Evolutionary conservation across 2,888 invertebrate genomes (phyloP).

Genomic region (Bimastos eiseni): DNA sequence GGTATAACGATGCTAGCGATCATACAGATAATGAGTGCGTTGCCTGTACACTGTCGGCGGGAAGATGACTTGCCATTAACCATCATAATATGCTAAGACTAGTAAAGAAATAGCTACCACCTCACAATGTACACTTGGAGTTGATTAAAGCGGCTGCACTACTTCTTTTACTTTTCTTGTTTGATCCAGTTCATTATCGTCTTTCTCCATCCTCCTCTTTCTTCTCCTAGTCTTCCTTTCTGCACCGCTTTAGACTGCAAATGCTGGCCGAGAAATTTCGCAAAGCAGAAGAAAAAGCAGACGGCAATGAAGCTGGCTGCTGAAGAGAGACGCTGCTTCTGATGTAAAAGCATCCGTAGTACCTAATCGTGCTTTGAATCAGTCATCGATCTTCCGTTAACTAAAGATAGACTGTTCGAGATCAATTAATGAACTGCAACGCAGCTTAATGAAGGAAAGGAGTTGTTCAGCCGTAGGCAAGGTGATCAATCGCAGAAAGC

Average conservation of each 20-base stretch:
- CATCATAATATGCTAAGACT: too few relatives aligned
- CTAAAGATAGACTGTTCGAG: neutral
- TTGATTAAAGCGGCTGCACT: too few relatives aligned
- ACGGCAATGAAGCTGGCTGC: neutral
- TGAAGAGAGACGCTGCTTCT: neutral
- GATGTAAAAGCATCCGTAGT: neutral
- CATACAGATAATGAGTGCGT: neutral
- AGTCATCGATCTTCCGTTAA: neutral
- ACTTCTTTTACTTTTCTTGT: neutral
- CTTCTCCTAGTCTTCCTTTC: neutral
- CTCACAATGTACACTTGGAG: neutral
- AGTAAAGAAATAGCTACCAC: neutral
- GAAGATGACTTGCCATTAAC: neutral
- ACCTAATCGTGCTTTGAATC: neutral
- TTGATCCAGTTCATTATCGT: too few relatives aligned
- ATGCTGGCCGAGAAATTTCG: neutral
- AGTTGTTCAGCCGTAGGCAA: neutral
- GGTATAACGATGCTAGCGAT: neutral
- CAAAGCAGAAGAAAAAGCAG: too few relatives aligned
- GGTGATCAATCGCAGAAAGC: neutral
- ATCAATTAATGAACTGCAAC: neutral
- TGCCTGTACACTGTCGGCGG: too few relatives aligned
- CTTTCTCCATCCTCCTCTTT: too few relatives aligned
- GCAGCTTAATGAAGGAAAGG: neutral
- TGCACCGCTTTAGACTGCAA: neutral